A percentile compares a stretch with the other conserved stretches of the same genome.
phyloP scores from a whole-genome alignment of 2,888 invertebrate genomes.

The Mythimna pallens region DNA sequence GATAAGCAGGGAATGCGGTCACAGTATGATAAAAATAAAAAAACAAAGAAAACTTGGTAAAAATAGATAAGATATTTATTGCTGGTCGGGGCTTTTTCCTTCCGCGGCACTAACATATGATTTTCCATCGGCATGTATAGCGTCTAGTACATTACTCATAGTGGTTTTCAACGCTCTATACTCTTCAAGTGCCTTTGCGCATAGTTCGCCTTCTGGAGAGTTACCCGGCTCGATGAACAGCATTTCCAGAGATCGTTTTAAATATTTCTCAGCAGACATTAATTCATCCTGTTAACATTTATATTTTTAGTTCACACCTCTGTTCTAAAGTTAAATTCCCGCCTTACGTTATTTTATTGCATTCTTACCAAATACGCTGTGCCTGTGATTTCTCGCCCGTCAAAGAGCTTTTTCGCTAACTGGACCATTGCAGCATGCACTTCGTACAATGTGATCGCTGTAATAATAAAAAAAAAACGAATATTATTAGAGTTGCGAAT shows the following conservation, averaged over 20 bases:
- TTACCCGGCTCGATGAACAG: constrained; percentile 93
- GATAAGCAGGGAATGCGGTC: constrained; percentile 40
- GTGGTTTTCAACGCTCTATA: constrained; percentile 90
- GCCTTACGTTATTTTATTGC: neutral
- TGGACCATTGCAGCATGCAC: constrained; percentile 92
- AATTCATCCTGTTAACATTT: constrained; percentile 85
- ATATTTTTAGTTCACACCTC: constrained; percentile 14
- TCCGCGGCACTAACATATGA: constrained; percentile 71
- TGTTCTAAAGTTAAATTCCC: neutral
- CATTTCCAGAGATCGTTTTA: constrained; percentile 92
- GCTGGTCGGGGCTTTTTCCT: constrained; percentile 43
- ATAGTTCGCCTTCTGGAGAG: constrained; percentile 93
- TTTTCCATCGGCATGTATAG: constrained; percentile 80
- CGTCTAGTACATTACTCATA: constrained; percentile 80
- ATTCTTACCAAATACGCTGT: constrained; percentile 87
- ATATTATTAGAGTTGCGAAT: too few species aligned
- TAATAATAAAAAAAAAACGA: constrained; percentile 61
- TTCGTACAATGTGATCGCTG: constrained; percentile 94
- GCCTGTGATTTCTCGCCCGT: constrained; percentile 90
- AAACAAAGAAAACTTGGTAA: constrained; percentile 3
- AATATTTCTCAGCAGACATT: constrained; percentile 89
- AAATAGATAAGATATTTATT: constrained; percentile 30
- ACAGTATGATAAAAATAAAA: constrained; percentile 9
- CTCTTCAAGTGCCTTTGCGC: constrained; percentile 92
- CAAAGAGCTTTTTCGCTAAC: constrained; percentile 92